phyloP scores from a whole-genome alignment of 2,113 vertebrate species.

The Mungos mungo region DNA sequence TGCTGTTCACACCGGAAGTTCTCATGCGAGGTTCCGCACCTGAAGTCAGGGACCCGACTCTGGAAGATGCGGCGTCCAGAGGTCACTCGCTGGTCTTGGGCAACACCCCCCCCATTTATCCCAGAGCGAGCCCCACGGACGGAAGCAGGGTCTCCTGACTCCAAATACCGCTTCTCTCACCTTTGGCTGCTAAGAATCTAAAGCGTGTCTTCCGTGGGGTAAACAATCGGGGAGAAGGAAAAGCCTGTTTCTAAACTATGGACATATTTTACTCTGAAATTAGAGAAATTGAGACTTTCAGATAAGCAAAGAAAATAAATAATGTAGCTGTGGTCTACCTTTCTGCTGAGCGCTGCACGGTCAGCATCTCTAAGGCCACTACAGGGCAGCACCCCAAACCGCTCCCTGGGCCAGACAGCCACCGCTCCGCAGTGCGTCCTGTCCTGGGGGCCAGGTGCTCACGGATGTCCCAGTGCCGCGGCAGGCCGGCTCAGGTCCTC shows the following conservation, averaged over 20 bases:
- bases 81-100: neutral
- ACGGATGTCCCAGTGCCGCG: neutral
- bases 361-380: neutral
- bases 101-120: neutral
- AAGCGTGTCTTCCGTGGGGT: constrained; percentile 29
- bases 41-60: neutral
- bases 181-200: constrained; percentile 65
- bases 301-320: neutral
- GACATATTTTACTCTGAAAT: constrained; percentile 42
- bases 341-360: neutral
- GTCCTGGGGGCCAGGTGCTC: neutral
- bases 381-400: neutral
- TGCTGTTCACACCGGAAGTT: neutral
- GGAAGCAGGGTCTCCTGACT: constrained; percentile 24
- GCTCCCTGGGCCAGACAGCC: rapidly evolving
- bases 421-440: rapidly evolving
- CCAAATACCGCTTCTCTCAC: constrained; percentile 73
- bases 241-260: constrained; percentile 44
- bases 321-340: neutral
- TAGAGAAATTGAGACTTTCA: neutral
- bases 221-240: constrained; percentile 16
- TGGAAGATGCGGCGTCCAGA: neutral
- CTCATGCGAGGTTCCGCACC: neutral
- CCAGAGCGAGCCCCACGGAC: neutral
- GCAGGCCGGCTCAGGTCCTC: neutral